A percentile compares a stretch with the other conserved stretches of the same genome.
phyloP scores from a whole-genome alignment of 2,888 invertebrate genomes.

The Pyrochroa serraticornis region DNA sequence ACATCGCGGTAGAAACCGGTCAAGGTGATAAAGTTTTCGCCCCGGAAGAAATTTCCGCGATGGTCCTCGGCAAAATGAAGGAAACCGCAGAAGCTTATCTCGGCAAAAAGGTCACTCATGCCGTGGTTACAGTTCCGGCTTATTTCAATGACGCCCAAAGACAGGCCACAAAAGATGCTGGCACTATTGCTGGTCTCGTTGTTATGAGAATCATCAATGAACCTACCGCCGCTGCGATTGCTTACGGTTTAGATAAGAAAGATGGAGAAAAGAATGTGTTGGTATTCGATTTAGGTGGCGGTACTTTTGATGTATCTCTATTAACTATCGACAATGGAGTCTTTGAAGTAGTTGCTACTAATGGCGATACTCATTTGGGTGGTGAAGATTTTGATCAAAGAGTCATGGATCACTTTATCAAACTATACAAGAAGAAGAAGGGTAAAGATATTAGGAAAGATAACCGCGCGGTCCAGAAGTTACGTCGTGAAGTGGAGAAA shows the following conservation, averaged over 20 bases:
- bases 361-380: slow-evolving; percentile 96
- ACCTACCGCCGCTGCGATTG: slow-evolving; percentile 96
- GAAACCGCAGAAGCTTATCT: slow-evolving; percentile 98
- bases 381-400: slow-evolving; percentile 99
- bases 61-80: slow-evolving; percentile 98
- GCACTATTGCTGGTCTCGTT: slow-evolving; percentile 88
- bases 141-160: slow-evolving; percentile 99
- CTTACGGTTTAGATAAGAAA: slow-evolving; percentile 95
- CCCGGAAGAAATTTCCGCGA: slow-evolving; percentile 98
- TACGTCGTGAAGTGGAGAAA: slow-evolving; percentile 96
- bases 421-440: slow-evolving; percentile 98
- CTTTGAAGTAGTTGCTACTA: slow-evolving; percentile 89
- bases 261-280: slow-evolving; percentile 98
- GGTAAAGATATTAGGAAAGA: slow-evolving; percentile 96
- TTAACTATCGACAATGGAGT: slow-evolving; percentile 99
- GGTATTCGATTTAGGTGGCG: slow-evolving; percentile 98
- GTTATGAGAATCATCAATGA: slow-evolving; percentile 98
- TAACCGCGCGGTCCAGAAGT: slow-evolving; percentile 92
- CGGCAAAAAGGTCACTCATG: slow-evolving; percentile 86
- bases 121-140: slow-evolving; percentile 93
- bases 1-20: slow-evolving; percentile 83
- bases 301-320: slow-evolving; percentile 98
- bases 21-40: slow-evolving; percentile 91
- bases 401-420: slow-evolving; percentile 96
- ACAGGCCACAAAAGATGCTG: slow-evolving; percentile 99